Evolutionary conservation across 1,140 invertebrate genomes (phyloP), one percentile per base, ranked within the genome.

Genomic region (Wiebesia pumilae): DNA sequence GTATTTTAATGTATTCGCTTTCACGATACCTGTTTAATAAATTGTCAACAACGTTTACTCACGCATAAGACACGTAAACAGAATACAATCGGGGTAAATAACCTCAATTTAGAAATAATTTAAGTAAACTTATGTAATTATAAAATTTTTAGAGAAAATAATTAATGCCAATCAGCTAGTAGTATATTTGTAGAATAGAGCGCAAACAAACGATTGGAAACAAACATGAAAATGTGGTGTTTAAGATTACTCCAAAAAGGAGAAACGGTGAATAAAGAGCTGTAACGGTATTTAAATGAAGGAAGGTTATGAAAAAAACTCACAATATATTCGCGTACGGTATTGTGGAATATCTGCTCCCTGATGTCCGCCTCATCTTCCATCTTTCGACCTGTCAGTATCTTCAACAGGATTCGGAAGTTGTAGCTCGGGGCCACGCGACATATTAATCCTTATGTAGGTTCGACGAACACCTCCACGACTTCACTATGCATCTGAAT

Each of bases 331-430:
- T 98, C 98, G 88, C 98, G 94, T 85, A 99, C 97, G 91, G 97
- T 98, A 92, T 98, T 98, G 93, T 98, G 97, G 94, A 99, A 99
- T 92, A 97, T 95, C 94, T 97, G 97, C 93, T 97, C 96, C 89
- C 96, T 95, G 88, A 97, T 93, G 93, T 97, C 96, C 81, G 96
- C 95, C 78, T 96, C 95, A 92, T 96, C 95, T 91, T 97, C 96
- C 93, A 94, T 67, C 35, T 81, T 82, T 81, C 69, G 82, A 62
- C 35, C 58, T 80, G 75, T 83, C 88, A 88, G 77, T 79, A 35
- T 24, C 43, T 54, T 35, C n/a, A 54, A 35, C 43, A 79, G 43
- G 77, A 79, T 33, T 27, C 40, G 40, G 24, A 38, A 43, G 9
- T 43, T 27, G 71, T 43, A 75, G 51, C n/a, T 54, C 12, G 77